Conservation (phyloP, 2,888 invertebrate genomes). For the Operophtera brumata region DNA sequence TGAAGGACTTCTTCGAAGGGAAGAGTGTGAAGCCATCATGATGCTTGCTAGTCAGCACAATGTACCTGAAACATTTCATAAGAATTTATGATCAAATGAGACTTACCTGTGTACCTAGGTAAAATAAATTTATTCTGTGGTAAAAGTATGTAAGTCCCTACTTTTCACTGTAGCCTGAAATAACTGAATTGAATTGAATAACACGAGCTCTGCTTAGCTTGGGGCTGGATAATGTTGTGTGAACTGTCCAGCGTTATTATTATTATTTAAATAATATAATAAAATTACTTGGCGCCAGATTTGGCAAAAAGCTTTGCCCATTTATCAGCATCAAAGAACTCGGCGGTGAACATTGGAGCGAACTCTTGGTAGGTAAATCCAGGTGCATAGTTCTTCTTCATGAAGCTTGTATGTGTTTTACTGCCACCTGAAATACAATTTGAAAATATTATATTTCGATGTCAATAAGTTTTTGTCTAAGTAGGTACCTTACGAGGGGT, state of each 20-base stretch:
- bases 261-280: not conserved
- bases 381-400: constrained; percentile 91
- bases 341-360: constrained; percentile 92
- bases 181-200: too few relatives aligned
- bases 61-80: constrained; percentile 46
- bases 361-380: constrained; percentile 95
- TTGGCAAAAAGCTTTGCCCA: constrained; percentile 92
- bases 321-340: constrained; percentile 90
- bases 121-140: too few relatives aligned
- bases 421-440: constrained; percentile 52
- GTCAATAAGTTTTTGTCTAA: too few relatives aligned
- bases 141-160: too few relatives aligned
- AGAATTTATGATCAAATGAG: too few relatives aligned
- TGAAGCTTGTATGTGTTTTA: constrained; percentile 81
- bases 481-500: too few relatives aligned
- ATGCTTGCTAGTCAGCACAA: constrained; percentile 93
- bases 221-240: too few relatives aligned
- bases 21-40: constrained; percentile 93
- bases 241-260: too few relatives aligned
- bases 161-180: too few relatives aligned
- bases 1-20: constrained; percentile 90
- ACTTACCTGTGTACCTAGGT: too few relatives aligned
- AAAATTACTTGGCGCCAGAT: constrained; percentile 90
- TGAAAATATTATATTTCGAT: too few relatives aligned
- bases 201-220: too few relatives aligned